These are phyloP conservation scores for Neuroscelio doddi DNA, from an alignment of 2,888 invertebrate genomes.

Conservation along the genomic window DNA sequence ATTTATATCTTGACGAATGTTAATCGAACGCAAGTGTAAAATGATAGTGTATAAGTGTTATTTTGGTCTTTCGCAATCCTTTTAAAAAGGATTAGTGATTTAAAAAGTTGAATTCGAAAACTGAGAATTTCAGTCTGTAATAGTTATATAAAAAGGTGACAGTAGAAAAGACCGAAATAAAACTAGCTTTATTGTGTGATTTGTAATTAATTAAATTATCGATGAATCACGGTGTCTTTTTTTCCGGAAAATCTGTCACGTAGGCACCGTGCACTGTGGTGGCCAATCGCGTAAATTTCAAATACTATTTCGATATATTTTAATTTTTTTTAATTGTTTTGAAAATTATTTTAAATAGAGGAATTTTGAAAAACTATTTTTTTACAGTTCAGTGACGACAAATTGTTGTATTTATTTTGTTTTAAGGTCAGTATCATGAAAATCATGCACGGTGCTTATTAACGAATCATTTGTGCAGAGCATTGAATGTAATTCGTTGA, in stretches of 20 bases:
- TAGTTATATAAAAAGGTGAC: no score
- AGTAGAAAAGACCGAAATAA: constrained; percentile 36
- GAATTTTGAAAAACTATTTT: no score
- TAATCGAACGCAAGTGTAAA: constrained; percentile 31
- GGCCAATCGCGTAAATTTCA: background rate
- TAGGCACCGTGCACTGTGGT: constrained; percentile 2
- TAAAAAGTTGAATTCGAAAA: constrained; percentile 3
- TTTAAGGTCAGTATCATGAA: constrained; percentile 4
- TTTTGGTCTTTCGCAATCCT: constrained; percentile 30
- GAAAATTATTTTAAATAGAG: background rate
- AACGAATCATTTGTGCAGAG: constrained; percentile 32
- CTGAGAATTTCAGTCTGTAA: no score
- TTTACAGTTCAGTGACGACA: no score
- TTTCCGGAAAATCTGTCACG: background rate
- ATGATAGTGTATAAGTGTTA: constrained; percentile 40
- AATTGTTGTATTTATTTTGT: no score
- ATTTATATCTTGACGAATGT: constrained; percentile 34
- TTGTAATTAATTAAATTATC: constrained; percentile 5
- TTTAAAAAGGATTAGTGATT: no score
- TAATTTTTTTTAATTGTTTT: background rate
- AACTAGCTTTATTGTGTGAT: constrained; percentile 26
- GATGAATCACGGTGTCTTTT: background rate
- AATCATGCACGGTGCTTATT: constrained; percentile 34
- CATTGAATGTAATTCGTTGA: constrained; percentile 41
- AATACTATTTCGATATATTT: background rate